Conservation (phyloP, 2,888 invertebrate genomes). For the Tholera decimalis region DNA sequence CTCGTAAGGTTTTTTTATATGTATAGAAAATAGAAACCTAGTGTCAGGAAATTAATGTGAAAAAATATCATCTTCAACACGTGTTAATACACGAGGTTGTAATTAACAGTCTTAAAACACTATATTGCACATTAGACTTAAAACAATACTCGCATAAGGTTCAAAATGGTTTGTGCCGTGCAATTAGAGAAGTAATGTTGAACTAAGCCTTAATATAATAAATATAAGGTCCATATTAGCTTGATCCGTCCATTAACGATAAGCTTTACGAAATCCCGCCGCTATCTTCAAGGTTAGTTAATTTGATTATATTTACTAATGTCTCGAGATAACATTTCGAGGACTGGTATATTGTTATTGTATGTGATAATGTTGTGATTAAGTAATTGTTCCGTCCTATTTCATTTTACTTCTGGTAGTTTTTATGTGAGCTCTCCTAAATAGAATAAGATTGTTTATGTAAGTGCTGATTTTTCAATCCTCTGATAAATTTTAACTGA, state of each 20-base stretch:
- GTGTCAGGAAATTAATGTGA: neutral
- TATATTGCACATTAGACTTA: neutral
- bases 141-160: neutral
- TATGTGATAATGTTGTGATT: conserved; percentile 42
- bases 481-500: neutral
- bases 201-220: neutral
- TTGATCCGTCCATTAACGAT: conserved; percentile 67
- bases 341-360: conserved; percentile 30
- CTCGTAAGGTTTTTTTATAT: no score
- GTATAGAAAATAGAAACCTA: neutral
- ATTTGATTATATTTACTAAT: conserved; percentile 27
- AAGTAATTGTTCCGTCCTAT: conserved; percentile 49
- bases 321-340: conserved; percentile 46
- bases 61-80: conserved; percentile 19
- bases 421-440: neutral
- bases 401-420: conserved; percentile 1
- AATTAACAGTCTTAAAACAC: conserved; percentile 1
- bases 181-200: neutral
- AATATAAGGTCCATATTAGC: conserved; percentile 67
- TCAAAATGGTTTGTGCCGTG: neutral
- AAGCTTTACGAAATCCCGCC: conserved; percentile 47
- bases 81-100: conserved; percentile 13
- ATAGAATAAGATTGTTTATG: neutral
- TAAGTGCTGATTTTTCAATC: neutral
- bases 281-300: conserved; percentile 59